These are phyloP conservation scores for Setophaga kirtlandii DNA, from an alignment of 2,113 vertebrate species.

Conservation along the genomic window DNA sequence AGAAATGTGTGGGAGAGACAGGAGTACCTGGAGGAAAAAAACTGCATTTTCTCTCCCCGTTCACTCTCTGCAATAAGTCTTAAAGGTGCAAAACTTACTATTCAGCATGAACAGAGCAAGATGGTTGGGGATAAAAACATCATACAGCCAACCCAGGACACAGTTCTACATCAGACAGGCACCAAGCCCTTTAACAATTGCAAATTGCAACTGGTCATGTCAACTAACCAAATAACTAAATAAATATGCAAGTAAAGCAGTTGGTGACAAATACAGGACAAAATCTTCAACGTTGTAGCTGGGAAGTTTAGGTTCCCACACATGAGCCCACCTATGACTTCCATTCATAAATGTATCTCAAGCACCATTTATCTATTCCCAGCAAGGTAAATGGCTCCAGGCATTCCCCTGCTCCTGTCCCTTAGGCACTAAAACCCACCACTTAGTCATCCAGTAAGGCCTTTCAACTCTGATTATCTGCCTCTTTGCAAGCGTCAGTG, in stretches of 20 bases:
- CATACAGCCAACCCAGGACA: too few relatives aligned
- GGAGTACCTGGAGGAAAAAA: too few relatives aligned
- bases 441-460: not conserved
- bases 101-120: too few relatives aligned
- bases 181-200: not conserved
- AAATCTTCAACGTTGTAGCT: not conserved
- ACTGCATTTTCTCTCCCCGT: too few relatives aligned
- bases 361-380: not conserved
- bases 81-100: too few relatives aligned
- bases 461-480: not conserved
- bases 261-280: not conserved
- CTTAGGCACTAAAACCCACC: not conserved
- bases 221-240: not conserved
- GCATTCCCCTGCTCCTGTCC: not conserved
- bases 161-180: not conserved
- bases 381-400: not conserved
- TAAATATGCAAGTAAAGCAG: not conserved
- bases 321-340: fast-evolving
- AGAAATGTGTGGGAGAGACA: too few relatives aligned
- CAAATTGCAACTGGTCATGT: not conserved
- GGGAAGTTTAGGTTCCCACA: not conserved
- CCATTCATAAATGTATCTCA: not conserved
- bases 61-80: too few relatives aligned
- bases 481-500: not conserved
- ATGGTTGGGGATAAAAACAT: too few relatives aligned